A percentile compares a stretch with the other conserved stretches of the same genome.
These are phyloP conservation scores for Cygnus olor DNA, from an alignment of 2,797 vertebrate species.

Conservation along the genomic window DNA sequence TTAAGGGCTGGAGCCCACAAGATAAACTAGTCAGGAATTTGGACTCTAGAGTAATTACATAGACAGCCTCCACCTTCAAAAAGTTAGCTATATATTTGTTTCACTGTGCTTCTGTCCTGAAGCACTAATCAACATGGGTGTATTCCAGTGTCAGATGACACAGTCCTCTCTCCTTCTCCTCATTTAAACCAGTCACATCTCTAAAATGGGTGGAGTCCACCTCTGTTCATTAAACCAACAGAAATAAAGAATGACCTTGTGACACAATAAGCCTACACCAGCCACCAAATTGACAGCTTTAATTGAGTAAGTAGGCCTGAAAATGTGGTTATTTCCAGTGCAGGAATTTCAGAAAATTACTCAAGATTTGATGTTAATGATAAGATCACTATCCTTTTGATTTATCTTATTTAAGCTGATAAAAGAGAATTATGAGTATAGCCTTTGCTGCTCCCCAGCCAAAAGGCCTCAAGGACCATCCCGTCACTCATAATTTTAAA, in stretches of 20 bases:
- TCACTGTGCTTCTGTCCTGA: not conserved
- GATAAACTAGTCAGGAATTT: not conserved
- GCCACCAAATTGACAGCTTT: not conserved
- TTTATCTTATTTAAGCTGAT: not conserved
- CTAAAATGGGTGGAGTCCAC: not conserved
- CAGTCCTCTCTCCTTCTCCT: not conserved
- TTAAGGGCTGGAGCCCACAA: not conserved
- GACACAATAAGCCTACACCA: not conserved
- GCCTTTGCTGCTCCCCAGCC: not conserved
- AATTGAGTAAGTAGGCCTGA: not conserved
- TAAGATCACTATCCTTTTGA: not conserved
- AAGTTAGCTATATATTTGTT: not conserved
- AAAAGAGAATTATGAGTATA: constrained; percentile 9
- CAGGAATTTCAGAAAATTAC: constrained; percentile 2
- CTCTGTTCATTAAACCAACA: not conserved
- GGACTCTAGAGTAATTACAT: not conserved
- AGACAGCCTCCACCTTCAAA: not conserved
- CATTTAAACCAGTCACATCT: not conserved
- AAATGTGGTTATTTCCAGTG: not conserved
- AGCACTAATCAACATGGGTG: not conserved
- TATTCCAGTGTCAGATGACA: not conserved
- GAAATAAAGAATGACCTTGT: not conserved
- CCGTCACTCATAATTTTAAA: not conserved
- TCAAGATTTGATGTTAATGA: not conserved
- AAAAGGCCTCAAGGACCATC: not conserved